Evolutionary conservation across 2,888 invertebrate genomes (phyloP), one percentile per base, ranked within the genome.

Genomic region (Ametastegia equiseti): DNA sequence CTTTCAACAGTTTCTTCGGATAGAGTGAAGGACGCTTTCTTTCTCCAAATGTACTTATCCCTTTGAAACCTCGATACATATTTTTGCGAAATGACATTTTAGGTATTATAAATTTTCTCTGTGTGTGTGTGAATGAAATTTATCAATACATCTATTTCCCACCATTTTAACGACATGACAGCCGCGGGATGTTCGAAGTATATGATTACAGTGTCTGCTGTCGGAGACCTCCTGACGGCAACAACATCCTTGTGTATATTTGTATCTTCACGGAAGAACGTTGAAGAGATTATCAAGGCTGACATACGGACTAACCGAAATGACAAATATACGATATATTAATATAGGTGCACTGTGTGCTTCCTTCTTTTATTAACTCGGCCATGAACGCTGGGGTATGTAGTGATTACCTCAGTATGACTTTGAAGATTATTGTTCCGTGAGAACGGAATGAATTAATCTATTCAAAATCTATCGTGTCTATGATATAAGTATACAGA

Each of bases 141-240:
- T 19, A 39, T 67, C 65, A 39, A 67, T 19, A 67, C 39, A 67
- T 39, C 65, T n/a, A n/a, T n/a, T n/a, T 67, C 19, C 65, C 39
- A 67, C 13, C 19, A 39, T 19, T 65, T 36, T 39, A 7, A 39
- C 19, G 65, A 67, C 65, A 39, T n/a, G n/a, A n/a, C n/a, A n/a
- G n/a, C n/a, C n/a, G n/a, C 36, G 36, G 65, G n/a, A 67, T 67
- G 9, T 39, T 67, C n/a, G n/a, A n/a, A n/a, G 65, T 39, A 39
- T 1, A 67, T 33, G 39, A 67, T 67, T 67, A 67, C 19, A 67
- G 39, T 23, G 71, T 47, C 45, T 71, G 47, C 27, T 47, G 47
- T 71, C 47, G 42, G 71, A 71, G 71, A 71, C 47, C n/a, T 71
- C 47, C 23, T 45, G 71, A 71, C 71, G 71, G 27, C 47, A 47